phyloP scores from a whole-genome alignment of 2,888 invertebrate genomes.

The Drosophila recens region DNA sequence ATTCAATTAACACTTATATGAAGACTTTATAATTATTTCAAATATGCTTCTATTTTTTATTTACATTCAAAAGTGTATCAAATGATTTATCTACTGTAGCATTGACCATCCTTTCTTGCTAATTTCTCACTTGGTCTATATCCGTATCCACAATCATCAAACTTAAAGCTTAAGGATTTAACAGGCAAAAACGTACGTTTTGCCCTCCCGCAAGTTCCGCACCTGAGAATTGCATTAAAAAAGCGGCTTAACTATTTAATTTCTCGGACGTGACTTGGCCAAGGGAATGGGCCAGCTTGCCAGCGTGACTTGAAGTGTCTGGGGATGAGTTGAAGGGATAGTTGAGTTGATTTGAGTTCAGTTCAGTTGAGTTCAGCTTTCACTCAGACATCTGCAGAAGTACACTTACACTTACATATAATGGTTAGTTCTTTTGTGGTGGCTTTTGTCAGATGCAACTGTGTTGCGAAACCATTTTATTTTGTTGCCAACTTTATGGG shows the following conservation, averaged over 20 bases:
- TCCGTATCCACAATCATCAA: slow-evolving; percentile 21
- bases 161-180: slow-evolving; percentile 63
- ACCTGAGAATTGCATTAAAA: slow-evolving; percentile 56
- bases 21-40: not conserved
- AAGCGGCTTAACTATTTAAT: slow-evolving; percentile 68
- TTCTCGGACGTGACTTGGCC: slow-evolving; percentile 66
- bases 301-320: not conserved
- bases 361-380: slow-evolving; percentile 1
- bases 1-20: not conserved
- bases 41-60: not conserved
- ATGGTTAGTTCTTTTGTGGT: slow-evolving; percentile 49
- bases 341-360: not conserved
- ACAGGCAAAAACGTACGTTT: slow-evolving; percentile 40
- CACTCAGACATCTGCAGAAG: slow-evolving; percentile 32
- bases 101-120: not conserved
- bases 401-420: slow-evolving; percentile 53
- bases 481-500: slow-evolving; percentile 64
- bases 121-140: slow-evolving; percentile 4
- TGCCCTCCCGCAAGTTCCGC: slow-evolving; percentile 14
- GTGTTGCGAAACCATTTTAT: slow-evolving; percentile 41
- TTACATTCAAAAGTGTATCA: not conserved
- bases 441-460: slow-evolving; percentile 37
- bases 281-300: slow-evolving; percentile 13
- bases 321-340: slow-evolving; percentile 12
- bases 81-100: not conserved